phyloP scores from a whole-genome alignment of 1,140 invertebrate species.

The Nilaparvata lugens region DNA sequence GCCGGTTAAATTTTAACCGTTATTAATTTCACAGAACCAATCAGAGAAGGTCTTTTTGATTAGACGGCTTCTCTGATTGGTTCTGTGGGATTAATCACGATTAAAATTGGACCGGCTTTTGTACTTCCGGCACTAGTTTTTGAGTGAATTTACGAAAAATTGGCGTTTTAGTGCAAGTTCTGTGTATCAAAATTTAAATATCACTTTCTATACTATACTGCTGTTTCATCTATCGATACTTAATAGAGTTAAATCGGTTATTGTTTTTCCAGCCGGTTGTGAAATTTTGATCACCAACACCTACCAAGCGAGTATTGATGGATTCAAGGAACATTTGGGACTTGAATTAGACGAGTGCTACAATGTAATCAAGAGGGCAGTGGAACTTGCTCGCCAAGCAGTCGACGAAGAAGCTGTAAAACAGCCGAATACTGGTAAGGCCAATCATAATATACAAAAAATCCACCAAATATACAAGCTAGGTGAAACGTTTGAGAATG shows the following conservation, averaged over 20 bases:
- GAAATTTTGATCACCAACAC: slow-evolving; percentile 78
- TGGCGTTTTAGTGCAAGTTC: too few relatives aligned
- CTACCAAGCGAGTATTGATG: slow-evolving; percentile 77
- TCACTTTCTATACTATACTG: not conserved
- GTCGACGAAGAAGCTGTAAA: slow-evolving; percentile 30
- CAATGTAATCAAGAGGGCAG: slow-evolving; percentile 58
- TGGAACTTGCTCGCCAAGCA: slow-evolving; percentile 53
- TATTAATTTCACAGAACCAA: too few relatives aligned
- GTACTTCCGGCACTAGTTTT: too few relatives aligned
- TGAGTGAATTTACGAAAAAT: too few relatives aligned
- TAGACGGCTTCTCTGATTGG: too few relatives aligned
- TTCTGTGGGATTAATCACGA: too few relatives aligned
- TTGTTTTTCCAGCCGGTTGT: slow-evolving; percentile 52
- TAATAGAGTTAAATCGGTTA: not conserved
- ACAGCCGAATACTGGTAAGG: not conserved
- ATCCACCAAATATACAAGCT: too few relatives aligned
- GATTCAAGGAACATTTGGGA: slow-evolving; percentile 60
- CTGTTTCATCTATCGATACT: not conserved
- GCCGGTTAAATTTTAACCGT: too few relatives aligned
- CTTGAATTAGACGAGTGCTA: slow-evolving; percentile 50
- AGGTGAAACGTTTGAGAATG: too few relatives aligned
- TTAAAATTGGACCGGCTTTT: too few relatives aligned
- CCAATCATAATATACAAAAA: too few relatives aligned
- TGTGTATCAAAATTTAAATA: not conserved
- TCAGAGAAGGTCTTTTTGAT: too few relatives aligned